Percentiles rank a stretch among this genome's conserved stretches.
Conservation (phyloP, 2,797 vertebrate species). For the Tapirus indicus region DNA sequence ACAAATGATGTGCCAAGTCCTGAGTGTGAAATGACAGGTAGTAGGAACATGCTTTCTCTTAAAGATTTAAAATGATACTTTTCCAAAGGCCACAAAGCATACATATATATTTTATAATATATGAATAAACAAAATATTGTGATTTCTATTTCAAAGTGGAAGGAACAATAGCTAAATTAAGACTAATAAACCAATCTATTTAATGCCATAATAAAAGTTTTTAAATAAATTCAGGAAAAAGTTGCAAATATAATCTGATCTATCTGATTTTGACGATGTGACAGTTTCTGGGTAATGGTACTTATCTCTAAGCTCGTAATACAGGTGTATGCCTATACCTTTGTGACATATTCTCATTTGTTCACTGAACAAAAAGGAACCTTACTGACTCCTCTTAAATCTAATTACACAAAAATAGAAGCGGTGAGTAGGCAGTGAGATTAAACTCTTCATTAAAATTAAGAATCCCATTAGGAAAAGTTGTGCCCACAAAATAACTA, state of each 20-base stretch:
- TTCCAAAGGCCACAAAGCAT: not conserved
- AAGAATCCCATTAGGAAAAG: slow-evolving; percentile 20
- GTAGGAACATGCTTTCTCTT: not conserved
- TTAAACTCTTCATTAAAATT: slow-evolving; percentile 17
- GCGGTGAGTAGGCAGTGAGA: not conserved
- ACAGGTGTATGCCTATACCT: not conserved
- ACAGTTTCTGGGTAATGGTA: not conserved
- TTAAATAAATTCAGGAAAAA: not conserved
- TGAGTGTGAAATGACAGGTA: not conserved
- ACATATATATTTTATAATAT: not conserved
- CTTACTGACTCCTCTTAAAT: not conserved
- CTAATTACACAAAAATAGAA: slow-evolving; percentile 1
- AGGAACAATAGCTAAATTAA: not conserved
- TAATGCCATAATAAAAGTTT: not conserved
- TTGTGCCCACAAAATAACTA: not conserved
- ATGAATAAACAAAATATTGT: not conserved
- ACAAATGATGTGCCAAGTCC: not conserved
- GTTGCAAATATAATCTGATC: slow-evolving; percentile 16
- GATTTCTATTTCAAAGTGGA: slow-evolving; percentile 15
- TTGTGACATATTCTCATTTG: not conserved
- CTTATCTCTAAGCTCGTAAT: not conserved
- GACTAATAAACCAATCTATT: not conserved
- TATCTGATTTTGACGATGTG: not conserved
- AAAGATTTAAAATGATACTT: not conserved
- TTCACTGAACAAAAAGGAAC: not conserved